Percentiles rank a stretch among this genome's conserved stretches.
Conservation (phyloP, 2,888 invertebrate genomes). For the Ophion slaviceki region DNA sequence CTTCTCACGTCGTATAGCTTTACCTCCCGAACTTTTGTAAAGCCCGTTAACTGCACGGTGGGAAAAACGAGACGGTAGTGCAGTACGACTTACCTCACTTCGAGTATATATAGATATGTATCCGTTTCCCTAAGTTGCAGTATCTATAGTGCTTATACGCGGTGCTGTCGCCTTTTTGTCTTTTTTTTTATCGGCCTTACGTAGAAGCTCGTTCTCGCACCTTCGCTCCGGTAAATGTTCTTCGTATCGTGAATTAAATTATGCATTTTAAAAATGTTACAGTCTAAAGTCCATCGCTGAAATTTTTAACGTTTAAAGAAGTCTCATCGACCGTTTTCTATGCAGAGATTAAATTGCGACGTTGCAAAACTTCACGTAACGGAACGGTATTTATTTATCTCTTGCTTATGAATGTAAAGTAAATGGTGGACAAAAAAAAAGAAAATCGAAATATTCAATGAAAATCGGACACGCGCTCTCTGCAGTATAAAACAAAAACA, state of each 20-base stretch:
- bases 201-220: conserved; percentile 17
- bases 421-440: no score
- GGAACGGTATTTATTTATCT: no score
- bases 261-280: neutral
- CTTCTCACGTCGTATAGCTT: conserved; percentile 62
- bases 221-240: conserved; percentile 10
- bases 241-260: neutral
- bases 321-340: neutral
- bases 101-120: neutral
- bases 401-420: no score
- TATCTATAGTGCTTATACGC: conserved; percentile 27
- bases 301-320: neutral
- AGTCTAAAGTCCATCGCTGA: neutral
- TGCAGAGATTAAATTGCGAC: neutral
- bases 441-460: no score
- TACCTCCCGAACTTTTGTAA: conserved; percentile 59
- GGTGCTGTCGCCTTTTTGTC: conserved; percentile 11
- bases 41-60: conserved; percentile 62
- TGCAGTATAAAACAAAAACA: no score
- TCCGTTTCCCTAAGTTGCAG: conserved; percentile 10
- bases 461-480: no score
- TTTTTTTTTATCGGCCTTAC: conserved; percentile 21
- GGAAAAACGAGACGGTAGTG: conserved; percentile 46
- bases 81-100: conserved; percentile 20
- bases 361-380: conserved; percentile 3